phyloP scores from a whole-genome alignment of 2,888 invertebrate genomes.

The Sympetrum striolatum region DNA sequence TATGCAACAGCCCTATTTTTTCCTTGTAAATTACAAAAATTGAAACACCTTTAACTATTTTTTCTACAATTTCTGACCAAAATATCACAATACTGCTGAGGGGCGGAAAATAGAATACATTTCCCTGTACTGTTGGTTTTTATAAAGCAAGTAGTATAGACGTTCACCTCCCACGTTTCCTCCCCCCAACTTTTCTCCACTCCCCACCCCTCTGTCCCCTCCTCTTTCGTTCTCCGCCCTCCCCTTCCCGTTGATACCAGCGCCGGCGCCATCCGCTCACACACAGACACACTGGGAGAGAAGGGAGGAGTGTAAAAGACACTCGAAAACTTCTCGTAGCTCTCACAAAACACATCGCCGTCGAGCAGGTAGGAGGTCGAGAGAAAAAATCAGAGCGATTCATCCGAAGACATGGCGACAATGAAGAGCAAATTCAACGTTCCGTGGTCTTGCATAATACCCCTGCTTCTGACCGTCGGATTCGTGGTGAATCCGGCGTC shows the following conservation, averaged over 20 bases:
- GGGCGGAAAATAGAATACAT: too few relatives aligned
- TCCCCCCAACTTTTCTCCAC: neutral
- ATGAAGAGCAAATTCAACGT: slow-evolving; percentile 13
- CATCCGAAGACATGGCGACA: neutral
- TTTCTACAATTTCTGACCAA: too few relatives aligned
- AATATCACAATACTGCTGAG: too few relatives aligned
- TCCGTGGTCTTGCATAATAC: neutral
- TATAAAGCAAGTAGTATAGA: too few relatives aligned
- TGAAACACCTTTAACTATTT: too few relatives aligned
- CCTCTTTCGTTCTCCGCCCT: neutral
- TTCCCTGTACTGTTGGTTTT: too few relatives aligned
- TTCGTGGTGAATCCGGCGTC: slow-evolving; percentile 54
- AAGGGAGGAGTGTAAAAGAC: neutral
- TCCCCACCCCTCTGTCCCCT: neutral
- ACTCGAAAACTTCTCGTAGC: neutral
- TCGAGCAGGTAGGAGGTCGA: neutral
- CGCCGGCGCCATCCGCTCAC: neutral
- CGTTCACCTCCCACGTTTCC: neutral
- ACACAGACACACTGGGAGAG: neutral
- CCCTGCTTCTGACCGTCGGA: slow-evolving; percentile 46
- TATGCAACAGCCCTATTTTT: too few relatives aligned
- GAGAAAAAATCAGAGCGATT: neutral
- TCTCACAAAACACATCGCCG: neutral
- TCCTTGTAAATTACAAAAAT: too few relatives aligned
- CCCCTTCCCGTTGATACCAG: neutral